Evolutionary conservation across 2,888 invertebrate genomes (phyloP).

Genomic region (Ochropleura leucogaster): DNA sequence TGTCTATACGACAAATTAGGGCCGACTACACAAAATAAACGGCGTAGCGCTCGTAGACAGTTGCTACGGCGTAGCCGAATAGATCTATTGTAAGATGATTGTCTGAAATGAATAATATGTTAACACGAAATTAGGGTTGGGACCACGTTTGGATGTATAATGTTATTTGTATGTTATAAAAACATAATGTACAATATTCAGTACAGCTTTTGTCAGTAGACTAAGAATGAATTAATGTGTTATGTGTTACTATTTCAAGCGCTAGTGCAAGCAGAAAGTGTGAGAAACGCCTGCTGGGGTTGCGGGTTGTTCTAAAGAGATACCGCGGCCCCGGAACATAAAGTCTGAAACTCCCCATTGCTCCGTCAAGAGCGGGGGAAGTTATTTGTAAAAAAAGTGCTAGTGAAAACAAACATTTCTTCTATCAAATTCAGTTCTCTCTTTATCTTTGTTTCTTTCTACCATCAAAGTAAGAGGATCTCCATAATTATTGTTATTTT

Average conservation of each 20-base stretch:
- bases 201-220: neutral
- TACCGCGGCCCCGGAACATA: no score
- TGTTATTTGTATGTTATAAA: neutral
- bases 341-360: no score
- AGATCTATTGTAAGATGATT: slow-evolving; percentile 11
- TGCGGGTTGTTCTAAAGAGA: no score
- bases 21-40: slow-evolving; percentile 30
- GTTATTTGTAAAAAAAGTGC: no score
- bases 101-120: slow-evolving; percentile 15
- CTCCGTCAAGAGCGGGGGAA: no score
- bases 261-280: no score
- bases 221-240: no score
- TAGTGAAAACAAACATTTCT: neutral
- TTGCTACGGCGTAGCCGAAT: slow-evolving; percentile 57
- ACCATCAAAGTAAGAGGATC: neutral
- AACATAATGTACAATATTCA: neutral
- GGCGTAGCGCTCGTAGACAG: slow-evolving; percentile 47
- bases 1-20: slow-evolving; percentile 46
- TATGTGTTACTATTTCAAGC: no score
- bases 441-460: neutral
- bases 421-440: neutral
- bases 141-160: neutral
- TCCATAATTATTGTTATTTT: slow-evolving; percentile 24
- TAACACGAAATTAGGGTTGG: neutral
- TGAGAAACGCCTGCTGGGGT: no score